Evolutionary conservation across 2,888 invertebrate species (phyloP), one percentile per base, ranked within the genome.

Genomic region (Euphydryas editha): DNA sequence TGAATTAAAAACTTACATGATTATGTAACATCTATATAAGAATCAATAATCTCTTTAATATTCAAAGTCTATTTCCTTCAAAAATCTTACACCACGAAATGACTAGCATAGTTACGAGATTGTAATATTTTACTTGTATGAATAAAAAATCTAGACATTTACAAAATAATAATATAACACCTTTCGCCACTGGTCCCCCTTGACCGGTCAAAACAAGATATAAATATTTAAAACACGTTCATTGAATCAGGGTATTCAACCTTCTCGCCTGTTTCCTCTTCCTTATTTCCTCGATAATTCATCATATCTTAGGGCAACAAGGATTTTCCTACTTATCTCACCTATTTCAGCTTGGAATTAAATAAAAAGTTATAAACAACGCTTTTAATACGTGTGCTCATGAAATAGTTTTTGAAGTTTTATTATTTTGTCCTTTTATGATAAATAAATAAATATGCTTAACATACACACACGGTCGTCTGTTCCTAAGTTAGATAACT

Each of bases 261-360:
- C 61, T 63, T 65, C 65, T 56, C 37, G 20, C 10, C 20, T 13
- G 15, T 39, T 39, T 65, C 68, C 68, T 65, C 59, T 65, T 68
- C 54, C 64, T 68, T 30, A 59, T 62, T 68, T 65, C 65, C 68
- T 68, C 44, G n/a, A 44, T 39, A 11, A 57, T 15, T 15, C 39
- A 42, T 51, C 59, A 62, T 59, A 58, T 44, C 39, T 51, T 42
- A 37, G 36, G n/a, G 36, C 44, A 4, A 24, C 65, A 62, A 68
- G 68, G 68, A 39, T 42, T 65, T 65, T 65, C 59, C 55, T 62
- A 62, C 44, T 37, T 36, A 13, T 59, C 47, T 62, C 42, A n/a
- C 2, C 30, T 46, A 36, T 30, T 30, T n/a, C n/a, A 59, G 49
- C 17, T 5, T 57, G 17, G 24, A 6, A 42, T 55, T 20, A n/a